Percentiles rank a stretch among this genome's conserved stretches.
Evolutionary conservation across 2,797 vertebrate genomes (phyloP).

Genomic region (Mus caroli): DNA sequence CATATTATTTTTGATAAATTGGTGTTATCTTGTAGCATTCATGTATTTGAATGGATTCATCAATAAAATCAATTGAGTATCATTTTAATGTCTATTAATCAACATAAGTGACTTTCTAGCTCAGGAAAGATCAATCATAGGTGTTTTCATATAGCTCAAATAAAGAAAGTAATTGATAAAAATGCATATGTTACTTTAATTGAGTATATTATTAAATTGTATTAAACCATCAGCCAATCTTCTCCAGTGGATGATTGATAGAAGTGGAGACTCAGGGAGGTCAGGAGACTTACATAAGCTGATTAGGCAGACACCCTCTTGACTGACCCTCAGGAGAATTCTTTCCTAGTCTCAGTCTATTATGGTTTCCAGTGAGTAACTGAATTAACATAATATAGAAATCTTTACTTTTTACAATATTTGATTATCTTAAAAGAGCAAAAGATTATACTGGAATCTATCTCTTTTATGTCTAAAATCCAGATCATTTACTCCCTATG

Average conservation of each 20-base stretch:
- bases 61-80: not conserved
- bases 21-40: not conserved
- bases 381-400: not conserved
- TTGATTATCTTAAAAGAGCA: not conserved
- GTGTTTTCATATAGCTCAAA: not conserved
- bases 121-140: not conserved
- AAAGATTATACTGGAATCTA: not conserved
- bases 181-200: not conserved
- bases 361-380: not conserved
- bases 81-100: not conserved
- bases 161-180: conserved; percentile 7
- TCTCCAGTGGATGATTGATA: not conserved
- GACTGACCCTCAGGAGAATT: not conserved
- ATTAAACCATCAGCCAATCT: not conserved
- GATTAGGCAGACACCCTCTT: not conserved
- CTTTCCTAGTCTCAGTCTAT: not conserved
- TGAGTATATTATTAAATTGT: not conserved
- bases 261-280: not conserved
- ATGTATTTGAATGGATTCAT: not conserved
- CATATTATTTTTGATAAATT: not conserved
- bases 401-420: not conserved
- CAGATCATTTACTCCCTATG: not conserved
- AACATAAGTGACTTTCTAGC: not conserved
- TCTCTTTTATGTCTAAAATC: not conserved
- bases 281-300: not conserved